Percentiles rank a stretch among this genome's conserved stretches.
Evolutionary conservation across 2,113 vertebrate species (phyloP).

Genomic region (Micronycteris hirsuta): DNA sequence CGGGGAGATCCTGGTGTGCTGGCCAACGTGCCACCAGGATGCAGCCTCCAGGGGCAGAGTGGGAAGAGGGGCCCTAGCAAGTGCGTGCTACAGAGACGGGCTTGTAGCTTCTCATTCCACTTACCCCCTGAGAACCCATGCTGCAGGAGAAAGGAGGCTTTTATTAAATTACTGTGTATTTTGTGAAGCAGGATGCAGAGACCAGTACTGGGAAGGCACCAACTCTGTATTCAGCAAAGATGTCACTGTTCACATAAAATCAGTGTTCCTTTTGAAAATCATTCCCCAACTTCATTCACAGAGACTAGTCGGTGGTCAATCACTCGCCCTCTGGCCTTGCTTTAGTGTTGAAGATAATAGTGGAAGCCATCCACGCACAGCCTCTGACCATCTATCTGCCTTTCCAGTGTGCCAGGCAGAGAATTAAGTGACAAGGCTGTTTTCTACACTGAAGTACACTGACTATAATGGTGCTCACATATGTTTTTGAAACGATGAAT

Average conservation of each 20-base stretch:
- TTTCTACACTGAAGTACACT: neutral
- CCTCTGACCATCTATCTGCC: neutral
- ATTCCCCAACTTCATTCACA: neutral
- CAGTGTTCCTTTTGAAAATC: neutral
- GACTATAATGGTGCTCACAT: neutral
- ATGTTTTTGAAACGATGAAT: neutral
- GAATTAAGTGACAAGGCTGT: neutral
- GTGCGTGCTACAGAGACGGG: accelerated
- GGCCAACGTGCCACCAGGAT: neutral
- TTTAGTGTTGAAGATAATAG: neutral
- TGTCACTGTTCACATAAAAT: neutral
- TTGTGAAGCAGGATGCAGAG: neutral
- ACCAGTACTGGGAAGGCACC: neutral
- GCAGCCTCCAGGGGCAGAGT: neutral
- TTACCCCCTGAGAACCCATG: neutral
- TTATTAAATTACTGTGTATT: neutral
- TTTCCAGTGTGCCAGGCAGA: neutral
- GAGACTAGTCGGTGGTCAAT: neutral
- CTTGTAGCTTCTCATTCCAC: accelerated
- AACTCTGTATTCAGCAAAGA: too few relatives aligned
- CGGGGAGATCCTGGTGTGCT: neutral
- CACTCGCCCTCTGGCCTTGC: neutral
- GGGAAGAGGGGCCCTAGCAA: accelerated
- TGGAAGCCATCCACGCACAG: too few relatives aligned
- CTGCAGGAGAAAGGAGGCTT: neutral